Conservation (phyloP, 2,888 invertebrate species). For the Merodon equestris region DNA sequence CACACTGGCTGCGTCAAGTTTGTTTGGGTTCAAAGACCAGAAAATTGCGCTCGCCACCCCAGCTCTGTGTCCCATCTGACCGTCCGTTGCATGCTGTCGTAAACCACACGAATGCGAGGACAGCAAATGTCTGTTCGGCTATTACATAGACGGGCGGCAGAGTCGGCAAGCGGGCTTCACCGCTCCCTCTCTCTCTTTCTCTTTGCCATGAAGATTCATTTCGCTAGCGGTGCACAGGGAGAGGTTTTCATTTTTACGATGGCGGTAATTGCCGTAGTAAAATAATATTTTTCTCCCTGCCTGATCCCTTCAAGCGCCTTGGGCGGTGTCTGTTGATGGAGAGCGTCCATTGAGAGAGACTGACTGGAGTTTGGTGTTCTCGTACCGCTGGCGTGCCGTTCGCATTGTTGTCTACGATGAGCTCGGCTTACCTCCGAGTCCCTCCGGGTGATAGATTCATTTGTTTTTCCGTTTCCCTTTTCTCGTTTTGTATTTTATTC, state of each 20-base stretch:
- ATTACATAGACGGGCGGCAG: not conserved
- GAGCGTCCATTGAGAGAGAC: not conserved
- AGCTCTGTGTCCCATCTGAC: slow-evolving; percentile 25
- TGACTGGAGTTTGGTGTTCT: too few relatives aligned
- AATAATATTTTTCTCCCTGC: slow-evolving; percentile 42
- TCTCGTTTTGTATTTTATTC: slow-evolving; percentile 9
- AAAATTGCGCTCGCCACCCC: slow-evolving; percentile 62
- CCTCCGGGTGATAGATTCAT: slow-evolving; percentile 37
- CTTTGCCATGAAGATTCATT: slow-evolving; percentile 1
- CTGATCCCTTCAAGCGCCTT: not conserved
- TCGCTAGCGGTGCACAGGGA: not conserved
- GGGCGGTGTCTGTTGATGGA: not conserved
- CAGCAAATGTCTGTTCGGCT: slow-evolving; percentile 20
- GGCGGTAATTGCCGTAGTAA: slow-evolving; percentile 58
- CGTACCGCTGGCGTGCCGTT: slow-evolving; percentile 6
- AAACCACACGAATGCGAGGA: slow-evolving; percentile 48
- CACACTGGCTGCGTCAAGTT: slow-evolving; percentile 57
- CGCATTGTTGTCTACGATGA: slow-evolving; percentile 51
- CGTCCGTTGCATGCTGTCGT: not conserved
- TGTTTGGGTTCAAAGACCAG: slow-evolving; percentile 72
- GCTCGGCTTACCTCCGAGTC: slow-evolving; percentile 15
- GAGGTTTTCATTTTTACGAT: slow-evolving; percentile 48
- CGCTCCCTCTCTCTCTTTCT: not conserved
- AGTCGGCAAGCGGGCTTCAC: not conserved
- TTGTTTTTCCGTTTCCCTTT: slow-evolving; percentile 21